Evolutionary conservation across 2,113 vertebrate species (phyloP).

Genomic region (Amblyornis subalaris): DNA sequence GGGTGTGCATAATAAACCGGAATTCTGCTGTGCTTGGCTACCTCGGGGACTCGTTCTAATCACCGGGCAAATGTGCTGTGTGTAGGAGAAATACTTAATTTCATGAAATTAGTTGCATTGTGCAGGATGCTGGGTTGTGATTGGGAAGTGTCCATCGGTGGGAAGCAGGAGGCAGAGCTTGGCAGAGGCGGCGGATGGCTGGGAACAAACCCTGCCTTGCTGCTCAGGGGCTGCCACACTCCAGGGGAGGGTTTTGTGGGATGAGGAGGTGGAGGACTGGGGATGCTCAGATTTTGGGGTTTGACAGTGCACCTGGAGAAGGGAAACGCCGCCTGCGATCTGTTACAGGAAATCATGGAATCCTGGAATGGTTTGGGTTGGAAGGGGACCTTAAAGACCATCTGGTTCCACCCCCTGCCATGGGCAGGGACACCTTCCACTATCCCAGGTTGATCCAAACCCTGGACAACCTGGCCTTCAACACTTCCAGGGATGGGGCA

Average conservation of each 20-base stretch:
- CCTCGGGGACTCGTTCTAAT: constrained; percentile 50
- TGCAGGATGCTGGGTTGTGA: neutral
- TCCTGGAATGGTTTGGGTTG: no score
- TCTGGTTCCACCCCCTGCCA: neutral
- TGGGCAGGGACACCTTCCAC: neutral
- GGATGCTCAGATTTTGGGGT: neutral
- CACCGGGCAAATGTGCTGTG: constrained; percentile 39
- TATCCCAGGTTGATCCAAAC: accelerated
- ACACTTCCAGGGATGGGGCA: neutral
- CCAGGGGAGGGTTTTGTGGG: neutral
- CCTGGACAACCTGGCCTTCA: accelerated
- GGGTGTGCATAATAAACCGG: constrained; percentile 52
- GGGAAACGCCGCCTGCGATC: accelerated
- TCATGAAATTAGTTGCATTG: neutral
- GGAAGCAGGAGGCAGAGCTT: constrained; percentile 9
- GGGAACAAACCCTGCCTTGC: neutral
- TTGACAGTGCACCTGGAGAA: neutral
- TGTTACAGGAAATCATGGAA: neutral
- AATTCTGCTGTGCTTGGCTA: constrained; percentile 48
- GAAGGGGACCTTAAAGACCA: neutral
- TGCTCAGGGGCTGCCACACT: neutral
- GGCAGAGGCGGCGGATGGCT: neutral
- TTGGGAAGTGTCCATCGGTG: neutral
- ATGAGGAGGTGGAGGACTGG: neutral
- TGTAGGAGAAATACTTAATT: constrained; percentile 43